Conservation (phyloP, 2,888 invertebrate genomes). For the Venusia cambrica region DNA sequence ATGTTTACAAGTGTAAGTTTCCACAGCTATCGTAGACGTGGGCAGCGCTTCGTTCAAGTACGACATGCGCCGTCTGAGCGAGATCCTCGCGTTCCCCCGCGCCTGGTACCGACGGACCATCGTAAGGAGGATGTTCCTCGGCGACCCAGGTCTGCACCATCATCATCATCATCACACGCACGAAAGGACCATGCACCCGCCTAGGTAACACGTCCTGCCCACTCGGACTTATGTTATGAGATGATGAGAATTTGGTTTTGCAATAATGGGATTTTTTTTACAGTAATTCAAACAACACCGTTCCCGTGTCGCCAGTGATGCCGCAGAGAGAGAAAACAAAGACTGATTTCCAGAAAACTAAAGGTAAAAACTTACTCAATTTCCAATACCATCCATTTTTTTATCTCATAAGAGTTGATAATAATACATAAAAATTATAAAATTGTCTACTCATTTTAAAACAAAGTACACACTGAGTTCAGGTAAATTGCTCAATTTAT, state of each 20-base stretch:
- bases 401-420: no score
- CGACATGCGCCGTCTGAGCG: slow-evolving; percentile 97
- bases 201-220: slow-evolving; percentile 5
- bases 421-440: no score
- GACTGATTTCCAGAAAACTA: slow-evolving; percentile 60
- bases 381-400: no score
- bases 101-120: slow-evolving; percentile 99
- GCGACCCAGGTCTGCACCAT: slow-evolving; percentile 89
- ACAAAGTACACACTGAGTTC: no score
- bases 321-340: slow-evolving; percentile 71
- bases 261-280: slow-evolving; percentile 5
- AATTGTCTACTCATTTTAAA: no score
- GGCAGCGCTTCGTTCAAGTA: slow-evolving; percentile 98
- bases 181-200: slow-evolving; percentile 1
- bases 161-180: no score
- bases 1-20: slow-evolving; percentile 2
- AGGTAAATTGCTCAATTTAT: no score
- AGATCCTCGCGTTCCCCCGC: slow-evolving; percentile 98
- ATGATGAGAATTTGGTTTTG: no score
- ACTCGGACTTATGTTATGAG: no score
- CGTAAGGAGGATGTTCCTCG: slow-evolving; percentile 94
- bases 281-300: slow-evolving; percentile 47
- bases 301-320: slow-evolving; percentile 62
- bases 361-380: slow-evolving; percentile 44
- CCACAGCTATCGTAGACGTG: slow-evolving; percentile 94